Evolutionary conservation across 1,140 invertebrate genomes (phyloP).

Genomic region (Lasioglossum baleicum): DNA sequence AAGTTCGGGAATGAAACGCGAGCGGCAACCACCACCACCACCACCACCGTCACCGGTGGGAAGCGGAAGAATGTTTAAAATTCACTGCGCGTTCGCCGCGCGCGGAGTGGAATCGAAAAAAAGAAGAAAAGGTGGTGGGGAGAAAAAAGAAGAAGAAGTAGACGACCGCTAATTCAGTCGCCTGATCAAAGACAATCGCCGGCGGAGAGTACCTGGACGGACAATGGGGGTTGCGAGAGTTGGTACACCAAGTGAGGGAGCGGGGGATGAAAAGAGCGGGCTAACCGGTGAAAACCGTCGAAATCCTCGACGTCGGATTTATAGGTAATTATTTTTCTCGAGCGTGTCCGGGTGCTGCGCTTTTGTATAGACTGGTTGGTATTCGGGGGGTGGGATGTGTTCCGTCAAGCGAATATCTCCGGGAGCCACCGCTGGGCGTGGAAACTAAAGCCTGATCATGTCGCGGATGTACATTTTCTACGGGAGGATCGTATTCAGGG

Average conservation of each 20-base stretch:
- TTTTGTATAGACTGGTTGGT: not conserved
- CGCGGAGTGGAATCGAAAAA: too few species aligned
- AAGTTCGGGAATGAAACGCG: slow-evolving; percentile 2
- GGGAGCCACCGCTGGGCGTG: slow-evolving; percentile 59
- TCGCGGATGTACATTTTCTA: slow-evolving; percentile 66
- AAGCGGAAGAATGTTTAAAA: not conserved
- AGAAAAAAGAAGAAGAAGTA: not conserved
- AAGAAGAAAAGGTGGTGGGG: too few species aligned
- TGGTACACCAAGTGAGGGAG: too few species aligned
- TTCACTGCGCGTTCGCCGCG: not conserved
- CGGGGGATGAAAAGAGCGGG: slow-evolving; percentile 30
- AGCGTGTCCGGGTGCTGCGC: slow-evolving; percentile 29
- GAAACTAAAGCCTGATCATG: slow-evolving; percentile 65
- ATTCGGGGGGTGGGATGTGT: slow-evolving; percentile 35
- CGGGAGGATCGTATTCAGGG: slow-evolving; percentile 62
- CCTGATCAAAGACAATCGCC: slow-evolving; percentile 48
- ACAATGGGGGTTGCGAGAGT: slow-evolving; percentile 8
- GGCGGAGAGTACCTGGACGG: not conserved
- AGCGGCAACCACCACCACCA: too few species aligned
- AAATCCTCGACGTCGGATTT: slow-evolving; percentile 68
- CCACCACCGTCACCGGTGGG: not conserved
- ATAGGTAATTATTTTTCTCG: slow-evolving; percentile 77
- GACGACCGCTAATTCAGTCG: slow-evolving; percentile 18
- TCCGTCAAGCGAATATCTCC: slow-evolving; percentile 56
- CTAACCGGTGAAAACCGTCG: slow-evolving; percentile 31